Base-by-base conservation (phyloP, 2,113 vertebrate species). In the Mesocricetus auratus region DNA sequence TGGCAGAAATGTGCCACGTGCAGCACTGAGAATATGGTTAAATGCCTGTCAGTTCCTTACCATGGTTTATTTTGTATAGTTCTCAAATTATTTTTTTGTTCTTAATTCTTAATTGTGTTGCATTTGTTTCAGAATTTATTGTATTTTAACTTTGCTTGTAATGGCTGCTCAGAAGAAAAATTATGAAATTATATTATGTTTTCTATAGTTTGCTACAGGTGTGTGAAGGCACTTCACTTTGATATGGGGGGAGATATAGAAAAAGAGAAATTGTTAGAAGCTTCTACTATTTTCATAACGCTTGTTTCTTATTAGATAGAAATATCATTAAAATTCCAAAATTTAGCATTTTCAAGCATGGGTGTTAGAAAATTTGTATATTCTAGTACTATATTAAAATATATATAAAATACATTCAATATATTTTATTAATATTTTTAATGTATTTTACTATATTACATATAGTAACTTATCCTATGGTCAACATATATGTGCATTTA, bases 371-470 rank as follows among this genome's bases (percentile, higher is more conserved):
- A 60, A 3, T 45, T 47, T 82, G 15, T 74, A 86, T 45, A 79
- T 58, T 89, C 50, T 77, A 68, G 50, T 53, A 53, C 4, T 53
- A 53, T 53, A 53, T 53, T 53, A 53, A 53, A 53, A 50, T 50
- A 50, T 50, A 9, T 50, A 53, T 53, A 53, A 53, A 53, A 53
- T 53, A 53, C 12, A 53, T 53, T 53, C 12, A 53, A 53, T 53
- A 53, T 53, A 53, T 53, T 53, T n/a, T n/a, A n/a, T n/a, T n/a
- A n/a, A 86, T 19, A 62, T 69, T 86, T 94, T 62, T 88, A 24
- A 50, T 22, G 8, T 42, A 79, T 58, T 91, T 58, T 75, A 68
- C 50, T 53, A 53, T 6, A 50, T n/a, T n/a, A 53, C 12, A 77
- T 36, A 62, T 45, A 15, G 24, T 85, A 22, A 56, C 11, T 53